phyloP scores from a whole-genome alignment of 1,140 invertebrate species.

The Zaprionus inermis region DNA sequence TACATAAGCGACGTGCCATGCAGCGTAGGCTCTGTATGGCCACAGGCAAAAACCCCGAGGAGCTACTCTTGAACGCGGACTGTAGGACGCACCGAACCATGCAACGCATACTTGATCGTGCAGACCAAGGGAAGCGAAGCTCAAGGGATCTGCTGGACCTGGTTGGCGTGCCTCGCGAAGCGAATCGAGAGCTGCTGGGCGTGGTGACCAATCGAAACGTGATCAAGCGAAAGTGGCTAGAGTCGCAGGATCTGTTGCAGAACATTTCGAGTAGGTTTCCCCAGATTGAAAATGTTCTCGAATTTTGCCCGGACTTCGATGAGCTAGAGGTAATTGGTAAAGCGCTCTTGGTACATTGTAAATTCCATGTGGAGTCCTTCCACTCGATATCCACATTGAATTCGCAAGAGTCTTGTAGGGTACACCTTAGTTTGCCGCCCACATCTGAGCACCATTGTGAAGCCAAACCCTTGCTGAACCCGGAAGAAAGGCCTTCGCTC shows the following conservation, averaged over 20 bases:
- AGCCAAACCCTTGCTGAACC: neutral
- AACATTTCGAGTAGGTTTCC: neutral
- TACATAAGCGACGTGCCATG: conserved; percentile 42
- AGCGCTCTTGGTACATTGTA: neutral
- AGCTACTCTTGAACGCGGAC: conserved; percentile 45
- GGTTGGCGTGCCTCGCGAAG: conserved; percentile 2
- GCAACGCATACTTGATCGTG: conserved; percentile 31
- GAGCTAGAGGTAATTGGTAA: conserved; percentile 40
- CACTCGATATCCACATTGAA: conserved; percentile 9
- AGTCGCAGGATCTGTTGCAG: conserved; percentile 1
- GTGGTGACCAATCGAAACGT: neutral
- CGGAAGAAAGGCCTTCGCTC: neutral
- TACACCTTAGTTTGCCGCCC: neutral
- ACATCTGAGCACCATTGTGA: too few relatives aligned
- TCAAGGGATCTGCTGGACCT: neutral
- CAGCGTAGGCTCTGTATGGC: conserved; percentile 33
- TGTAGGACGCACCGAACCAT: conserved; percentile 33
- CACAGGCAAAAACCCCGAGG: conserved; percentile 19
- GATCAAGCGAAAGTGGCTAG: conserved; percentile 3
- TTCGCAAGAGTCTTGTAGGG: neutral
- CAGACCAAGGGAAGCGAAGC: neutral
- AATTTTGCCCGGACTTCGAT: conserved; percentile 47
- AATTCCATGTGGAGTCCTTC: conserved; percentile 12
- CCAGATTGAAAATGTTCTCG: conserved; percentile 33
- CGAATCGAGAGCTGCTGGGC: neutral